Evolutionary conservation across 2,888 invertebrate species (phyloP).

Genomic region (Allygus modestus): DNA sequence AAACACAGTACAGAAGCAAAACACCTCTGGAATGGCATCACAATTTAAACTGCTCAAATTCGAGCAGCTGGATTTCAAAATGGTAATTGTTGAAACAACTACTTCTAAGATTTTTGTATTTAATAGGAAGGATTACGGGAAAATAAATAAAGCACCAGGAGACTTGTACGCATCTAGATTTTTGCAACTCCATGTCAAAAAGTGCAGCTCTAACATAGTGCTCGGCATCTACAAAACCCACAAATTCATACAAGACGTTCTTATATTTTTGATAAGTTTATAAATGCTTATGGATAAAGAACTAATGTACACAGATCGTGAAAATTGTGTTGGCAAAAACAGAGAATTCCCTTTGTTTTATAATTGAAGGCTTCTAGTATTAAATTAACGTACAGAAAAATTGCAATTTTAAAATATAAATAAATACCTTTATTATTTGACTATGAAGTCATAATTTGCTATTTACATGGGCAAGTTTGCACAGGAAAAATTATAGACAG

Average conservation of each 20-base stretch:
- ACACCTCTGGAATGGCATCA: no score
- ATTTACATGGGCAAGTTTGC: not conserved
- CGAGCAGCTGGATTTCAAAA: no score
- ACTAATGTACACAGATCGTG: conserved; percentile 19
- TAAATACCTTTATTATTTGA: not conserved
- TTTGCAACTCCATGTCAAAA: conserved; percentile 63
- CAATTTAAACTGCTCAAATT: no score
- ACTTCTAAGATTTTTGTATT: no score
- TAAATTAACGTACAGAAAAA: not conserved
- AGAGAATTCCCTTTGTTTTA: not conserved
- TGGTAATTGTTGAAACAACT: no score
- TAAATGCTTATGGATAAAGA: conserved; percentile 49
- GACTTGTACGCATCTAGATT: conserved; percentile 62
- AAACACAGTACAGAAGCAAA: no score
- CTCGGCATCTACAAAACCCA: conserved; percentile 57
- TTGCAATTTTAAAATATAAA: not conserved
- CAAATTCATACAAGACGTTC: conserved; percentile 37
- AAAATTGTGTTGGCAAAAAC: conserved; percentile 39
- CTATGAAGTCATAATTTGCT: not conserved
- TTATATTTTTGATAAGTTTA: conserved; percentile 44
- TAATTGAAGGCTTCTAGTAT: not conserved
- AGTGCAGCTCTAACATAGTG: conserved; percentile 61
- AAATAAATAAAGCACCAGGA: conserved; percentile 32
- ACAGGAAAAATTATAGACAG: no score
- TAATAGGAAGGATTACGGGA: not conserved